Percentiles rank a stretch among this genome's conserved stretches.
Evolutionary conservation across 2,113 vertebrate genomes (phyloP).

Genomic region (Alosa alosa): DNA sequence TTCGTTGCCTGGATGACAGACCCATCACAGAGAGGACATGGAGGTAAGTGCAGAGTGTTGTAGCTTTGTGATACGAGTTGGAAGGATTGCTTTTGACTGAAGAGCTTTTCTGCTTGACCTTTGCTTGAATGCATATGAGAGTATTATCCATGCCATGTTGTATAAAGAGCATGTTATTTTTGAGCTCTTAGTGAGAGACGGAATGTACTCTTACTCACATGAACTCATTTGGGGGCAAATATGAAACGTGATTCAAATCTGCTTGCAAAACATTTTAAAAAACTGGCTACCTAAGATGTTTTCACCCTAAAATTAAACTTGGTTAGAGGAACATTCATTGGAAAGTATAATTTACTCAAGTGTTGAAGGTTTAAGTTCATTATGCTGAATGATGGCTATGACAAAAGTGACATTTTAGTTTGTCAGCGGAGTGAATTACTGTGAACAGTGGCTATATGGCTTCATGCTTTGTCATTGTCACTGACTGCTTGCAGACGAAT

Average conservation of each 20-base stretch:
- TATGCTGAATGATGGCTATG: background rate
- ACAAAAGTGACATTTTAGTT: background rate
- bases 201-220: no score
- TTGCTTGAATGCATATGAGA: background rate
- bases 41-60: conserved; percentile 2
- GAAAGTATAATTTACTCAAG: no score
- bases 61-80: background rate
- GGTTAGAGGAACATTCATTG: no score
- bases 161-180: background rate
- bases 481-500: background rate
- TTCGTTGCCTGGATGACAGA: background rate
- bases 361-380: background rate
- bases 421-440: background rate
- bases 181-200: no score
- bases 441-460: background rate
- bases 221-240: background rate
- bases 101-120: background rate
- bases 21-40: background rate
- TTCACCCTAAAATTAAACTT: background rate
- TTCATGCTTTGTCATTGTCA: background rate
- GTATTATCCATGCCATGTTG: background rate
- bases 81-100: background rate
- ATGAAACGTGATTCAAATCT: no score
- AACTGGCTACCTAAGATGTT: background rate
- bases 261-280: background rate